Evolutionary conservation across 2,888 invertebrate species (phyloP).

Genomic region (Melanotus villosus): DNA sequence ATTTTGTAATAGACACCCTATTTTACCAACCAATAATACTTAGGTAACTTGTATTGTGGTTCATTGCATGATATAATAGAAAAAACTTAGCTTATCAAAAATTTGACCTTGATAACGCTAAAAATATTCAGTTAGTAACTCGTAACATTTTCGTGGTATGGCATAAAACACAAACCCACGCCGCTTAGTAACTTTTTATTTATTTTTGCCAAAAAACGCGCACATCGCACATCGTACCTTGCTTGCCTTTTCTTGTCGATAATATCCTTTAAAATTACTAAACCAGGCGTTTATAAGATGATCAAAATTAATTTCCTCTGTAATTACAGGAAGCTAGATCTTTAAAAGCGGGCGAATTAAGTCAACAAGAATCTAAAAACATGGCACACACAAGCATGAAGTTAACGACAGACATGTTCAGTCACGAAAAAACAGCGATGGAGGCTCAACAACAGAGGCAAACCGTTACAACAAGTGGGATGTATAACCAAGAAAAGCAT

Average conservation of each 20-base stretch:
- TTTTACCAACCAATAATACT: no score
- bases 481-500: constrained; percentile 80
- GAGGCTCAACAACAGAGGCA: constrained; percentile 82
- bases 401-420: constrained; percentile 88
- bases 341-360: constrained; percentile 86
- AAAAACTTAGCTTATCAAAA: constrained; percentile 17
- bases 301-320: not conserved
- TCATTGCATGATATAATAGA: no score
- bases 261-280: not conserved
- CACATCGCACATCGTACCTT: no score
- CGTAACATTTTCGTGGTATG: not conserved
- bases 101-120: constrained; percentile 19
- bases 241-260: no score
- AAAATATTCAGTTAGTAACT: constrained; percentile 14
- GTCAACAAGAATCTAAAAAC: constrained; percentile 89
- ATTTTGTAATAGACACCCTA: no score
- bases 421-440: constrained; percentile 81
- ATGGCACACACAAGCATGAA: constrained; percentile 88
- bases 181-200: not conserved
- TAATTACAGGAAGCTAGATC: constrained; percentile 85
- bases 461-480: constrained; percentile 84
- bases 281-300: constrained; percentile 43
- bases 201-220: not conserved
- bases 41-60: no score
- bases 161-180: not conserved